Conservation (phyloP, 2,888 invertebrate species). For the Frankliniella intonsa region DNA sequence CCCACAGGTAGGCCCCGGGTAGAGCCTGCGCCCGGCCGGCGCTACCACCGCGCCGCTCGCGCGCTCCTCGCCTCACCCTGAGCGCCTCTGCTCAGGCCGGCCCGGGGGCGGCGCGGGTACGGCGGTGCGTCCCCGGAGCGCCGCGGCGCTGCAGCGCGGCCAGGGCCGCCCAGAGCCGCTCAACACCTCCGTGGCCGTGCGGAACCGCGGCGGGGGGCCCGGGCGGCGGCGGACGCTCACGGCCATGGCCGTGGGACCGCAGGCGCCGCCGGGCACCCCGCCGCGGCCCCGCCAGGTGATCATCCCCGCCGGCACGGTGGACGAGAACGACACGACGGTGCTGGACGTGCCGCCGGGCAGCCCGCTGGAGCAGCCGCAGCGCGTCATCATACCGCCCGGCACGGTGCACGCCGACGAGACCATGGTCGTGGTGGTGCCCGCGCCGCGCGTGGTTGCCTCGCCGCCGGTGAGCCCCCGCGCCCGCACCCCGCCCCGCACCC, state of each 20-base stretch:
- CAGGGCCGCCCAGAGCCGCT: not conserved
- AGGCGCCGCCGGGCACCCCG: not conserved
- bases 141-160: not conserved
- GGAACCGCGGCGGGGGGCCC: not conserved
- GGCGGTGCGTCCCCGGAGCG: not conserved
- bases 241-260: slow-evolving; percentile 15
- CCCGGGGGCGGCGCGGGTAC: not conserved
- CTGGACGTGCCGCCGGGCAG: slow-evolving; percentile 5
- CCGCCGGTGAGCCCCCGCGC: not conserved
- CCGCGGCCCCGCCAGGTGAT: slow-evolving; percentile 18
- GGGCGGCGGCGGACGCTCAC: not conserved
- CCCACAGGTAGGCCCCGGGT: not conserved
- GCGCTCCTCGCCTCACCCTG: too few relatives aligned
- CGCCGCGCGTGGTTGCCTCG: not conserved
- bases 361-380: slow-evolving; percentile 11
- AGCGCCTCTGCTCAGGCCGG: too few relatives aligned
- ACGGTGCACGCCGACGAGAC: slow-evolving; percentile 21
- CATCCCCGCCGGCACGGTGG: slow-evolving; percentile 3
- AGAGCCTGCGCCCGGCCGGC: too few relatives aligned
- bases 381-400: slow-evolving; percentile 23
- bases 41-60: too few relatives aligned
- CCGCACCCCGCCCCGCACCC: not conserved
- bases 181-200: slow-evolving; percentile 12
- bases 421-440: slow-evolving; percentile 18
- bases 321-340: slow-evolving; percentile 12